Evolutionary conservation across 2,888 invertebrate genomes (phyloP).

Genomic region (Calliopum simillimum): DNA sequence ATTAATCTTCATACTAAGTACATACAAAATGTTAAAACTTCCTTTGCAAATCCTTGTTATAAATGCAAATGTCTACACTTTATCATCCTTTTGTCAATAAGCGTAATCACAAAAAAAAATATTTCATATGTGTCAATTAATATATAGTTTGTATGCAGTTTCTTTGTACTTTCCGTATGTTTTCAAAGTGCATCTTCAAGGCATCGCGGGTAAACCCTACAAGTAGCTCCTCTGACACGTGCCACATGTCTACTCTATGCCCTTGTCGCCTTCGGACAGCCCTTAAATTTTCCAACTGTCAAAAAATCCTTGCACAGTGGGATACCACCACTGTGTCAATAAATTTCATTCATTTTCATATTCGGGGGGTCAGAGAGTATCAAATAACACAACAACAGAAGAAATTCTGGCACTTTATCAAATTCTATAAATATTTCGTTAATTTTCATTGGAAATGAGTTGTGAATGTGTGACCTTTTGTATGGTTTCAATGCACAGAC

Average conservation of each 20-base stretch:
- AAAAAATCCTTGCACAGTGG: not conserved
- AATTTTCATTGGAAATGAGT: not conserved
- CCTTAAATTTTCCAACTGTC: not conserved
- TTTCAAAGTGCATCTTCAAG: not conserved
- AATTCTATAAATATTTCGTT: conserved; percentile 13
- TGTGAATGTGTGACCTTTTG: not conserved
- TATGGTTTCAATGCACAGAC: conserved; percentile 3
- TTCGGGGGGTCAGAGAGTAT: conserved; percentile 1
- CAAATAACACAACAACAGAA: not conserved
- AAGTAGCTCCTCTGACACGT: conserved; percentile 14
- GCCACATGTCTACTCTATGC: conserved; percentile 3
- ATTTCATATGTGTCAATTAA: too few species aligned
- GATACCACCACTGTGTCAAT: not conserved
- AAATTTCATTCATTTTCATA: not conserved
- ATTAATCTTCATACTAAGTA: too few species aligned
- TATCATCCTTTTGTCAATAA: too few species aligned
- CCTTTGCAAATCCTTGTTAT: too few species aligned
- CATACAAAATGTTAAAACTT: too few species aligned
- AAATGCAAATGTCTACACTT: too few species aligned
- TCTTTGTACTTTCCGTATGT: too few species aligned
- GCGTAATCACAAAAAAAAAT: too few species aligned
- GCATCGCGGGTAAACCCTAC: not conserved
- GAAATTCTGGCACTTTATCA: conserved; percentile 3
- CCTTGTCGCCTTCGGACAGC: not conserved
- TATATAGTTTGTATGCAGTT: too few species aligned